phyloP scores from a whole-genome alignment of 2,797 vertebrate genomes.

The Hippocampus kuda region DNA sequence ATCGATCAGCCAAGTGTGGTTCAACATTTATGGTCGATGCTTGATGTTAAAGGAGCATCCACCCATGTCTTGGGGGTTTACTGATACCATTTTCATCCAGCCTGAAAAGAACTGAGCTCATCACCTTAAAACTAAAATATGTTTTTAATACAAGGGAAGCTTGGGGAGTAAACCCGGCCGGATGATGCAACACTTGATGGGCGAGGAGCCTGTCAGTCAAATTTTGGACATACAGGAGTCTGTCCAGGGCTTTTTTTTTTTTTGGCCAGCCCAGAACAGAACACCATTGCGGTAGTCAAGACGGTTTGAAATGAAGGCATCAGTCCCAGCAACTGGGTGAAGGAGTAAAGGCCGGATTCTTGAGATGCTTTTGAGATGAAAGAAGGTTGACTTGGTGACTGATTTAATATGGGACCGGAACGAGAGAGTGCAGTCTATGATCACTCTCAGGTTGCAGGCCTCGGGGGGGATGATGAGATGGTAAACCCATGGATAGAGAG shows the following conservation, averaged over 20 bases:
- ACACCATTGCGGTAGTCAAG: background rate
- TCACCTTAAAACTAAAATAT: background rate
- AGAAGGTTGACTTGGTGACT: background rate
- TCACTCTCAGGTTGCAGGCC: background rate
- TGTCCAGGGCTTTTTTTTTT: background rate
- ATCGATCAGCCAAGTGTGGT: conserved; percentile 7
- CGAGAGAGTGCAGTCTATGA: background rate
- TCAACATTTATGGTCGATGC: conserved; percentile 4
- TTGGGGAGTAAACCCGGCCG: too few relatives aligned
- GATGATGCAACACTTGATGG: too few relatives aligned
- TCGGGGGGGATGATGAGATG: background rate
- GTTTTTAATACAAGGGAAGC: too few relatives aligned
- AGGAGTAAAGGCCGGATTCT: background rate
- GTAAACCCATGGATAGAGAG: background rate
- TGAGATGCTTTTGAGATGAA: background rate
- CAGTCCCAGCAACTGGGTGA: background rate
- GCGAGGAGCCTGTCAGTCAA: too few relatives aligned
- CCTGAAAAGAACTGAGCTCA: background rate
- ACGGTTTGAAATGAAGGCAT: background rate
- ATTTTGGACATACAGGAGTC: too few relatives aligned
- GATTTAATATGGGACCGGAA: background rate
- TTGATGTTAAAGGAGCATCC: background rate
- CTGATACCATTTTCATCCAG: background rate
- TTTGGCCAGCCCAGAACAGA: background rate
- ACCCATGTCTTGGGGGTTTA: background rate